Conservation (phyloP, 2,113 vertebrate species). For the Euleptes europaea region DNA sequence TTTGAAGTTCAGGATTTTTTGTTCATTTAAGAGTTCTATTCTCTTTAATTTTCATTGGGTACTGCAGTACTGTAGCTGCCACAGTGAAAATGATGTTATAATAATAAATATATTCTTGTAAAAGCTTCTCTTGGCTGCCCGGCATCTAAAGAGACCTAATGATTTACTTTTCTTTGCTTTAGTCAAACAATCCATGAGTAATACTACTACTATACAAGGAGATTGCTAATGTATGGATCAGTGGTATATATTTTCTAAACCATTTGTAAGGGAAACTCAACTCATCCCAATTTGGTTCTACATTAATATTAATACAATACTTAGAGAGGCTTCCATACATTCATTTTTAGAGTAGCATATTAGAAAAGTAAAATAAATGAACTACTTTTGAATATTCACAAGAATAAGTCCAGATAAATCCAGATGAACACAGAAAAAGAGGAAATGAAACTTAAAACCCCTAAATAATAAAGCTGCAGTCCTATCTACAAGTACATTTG, state of each 20-base stretch:
- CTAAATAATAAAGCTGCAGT: too few species aligned
- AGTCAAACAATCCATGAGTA: neutral
- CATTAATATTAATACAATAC: too few species aligned
- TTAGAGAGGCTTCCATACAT: too few species aligned
- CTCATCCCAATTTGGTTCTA: neutral
- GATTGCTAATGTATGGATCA: neutral
- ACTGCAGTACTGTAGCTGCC: neutral
- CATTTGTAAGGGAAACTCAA: neutral
- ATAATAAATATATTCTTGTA: slow-evolving; percentile 14
- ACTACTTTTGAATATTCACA: too few species aligned
- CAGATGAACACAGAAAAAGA: too few species aligned
- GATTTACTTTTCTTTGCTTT: slow-evolving; percentile 12
- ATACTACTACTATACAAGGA: neutral
- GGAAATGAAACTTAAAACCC: too few species aligned
- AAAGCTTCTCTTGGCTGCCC: slow-evolving; percentile 11
- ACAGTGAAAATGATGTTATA: neutral
- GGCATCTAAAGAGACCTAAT: neutral
- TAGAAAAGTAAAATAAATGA: too few species aligned
- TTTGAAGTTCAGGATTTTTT: neutral
- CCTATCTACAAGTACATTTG: too few species aligned
- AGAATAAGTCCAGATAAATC: too few species aligned
- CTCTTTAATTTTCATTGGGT: neutral
- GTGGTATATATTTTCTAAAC: neutral
- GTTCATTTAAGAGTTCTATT: neutral
- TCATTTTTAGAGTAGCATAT: too few species aligned